Conservation (phyloP, 2,113 vertebrate genomes). For the Nothocercus nigrocapillus region DNA sequence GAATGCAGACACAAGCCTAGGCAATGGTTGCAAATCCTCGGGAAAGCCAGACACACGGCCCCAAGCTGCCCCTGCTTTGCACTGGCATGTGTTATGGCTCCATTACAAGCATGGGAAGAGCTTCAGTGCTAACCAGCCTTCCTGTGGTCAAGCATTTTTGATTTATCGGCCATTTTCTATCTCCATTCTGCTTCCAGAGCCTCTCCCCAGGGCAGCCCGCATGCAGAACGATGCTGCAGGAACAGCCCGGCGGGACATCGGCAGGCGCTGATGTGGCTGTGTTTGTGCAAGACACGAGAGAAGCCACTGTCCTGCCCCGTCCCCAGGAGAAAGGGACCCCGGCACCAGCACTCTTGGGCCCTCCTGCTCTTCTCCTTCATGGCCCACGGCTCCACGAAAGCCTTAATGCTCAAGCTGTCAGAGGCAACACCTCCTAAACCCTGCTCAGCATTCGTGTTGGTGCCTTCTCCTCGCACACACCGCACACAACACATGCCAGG, state of each 20-base stretch:
- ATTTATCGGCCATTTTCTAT: not conserved
- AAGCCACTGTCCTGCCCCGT: not conserved
- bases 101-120: rapidly evolving
- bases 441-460: too few species aligned
- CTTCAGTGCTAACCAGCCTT: not conserved
- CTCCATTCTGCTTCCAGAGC: not conserved
- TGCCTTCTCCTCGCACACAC: not conserved
- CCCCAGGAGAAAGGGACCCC: not conserved
- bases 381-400: not conserved
- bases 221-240: not conserved
- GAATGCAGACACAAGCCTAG: slow-evolving; percentile 26
- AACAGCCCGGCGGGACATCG: not conserved
- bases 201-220: not conserved
- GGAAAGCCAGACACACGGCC: not conserved
- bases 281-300: not conserved
- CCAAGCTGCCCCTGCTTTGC: not conserved
- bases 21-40: not conserved
- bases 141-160: not conserved
- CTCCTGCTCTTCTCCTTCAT: not conserved
- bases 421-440: not conserved
- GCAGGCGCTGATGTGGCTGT: not conserved
- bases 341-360: too few species aligned
- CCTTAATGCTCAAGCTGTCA: not conserved
- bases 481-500: not conserved
- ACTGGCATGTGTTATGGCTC: not conserved